These are phyloP conservation scores for Ophion obscuratus DNA, from an alignment of 2,888 invertebrate genomes.

Conservation along the genomic window DNA sequence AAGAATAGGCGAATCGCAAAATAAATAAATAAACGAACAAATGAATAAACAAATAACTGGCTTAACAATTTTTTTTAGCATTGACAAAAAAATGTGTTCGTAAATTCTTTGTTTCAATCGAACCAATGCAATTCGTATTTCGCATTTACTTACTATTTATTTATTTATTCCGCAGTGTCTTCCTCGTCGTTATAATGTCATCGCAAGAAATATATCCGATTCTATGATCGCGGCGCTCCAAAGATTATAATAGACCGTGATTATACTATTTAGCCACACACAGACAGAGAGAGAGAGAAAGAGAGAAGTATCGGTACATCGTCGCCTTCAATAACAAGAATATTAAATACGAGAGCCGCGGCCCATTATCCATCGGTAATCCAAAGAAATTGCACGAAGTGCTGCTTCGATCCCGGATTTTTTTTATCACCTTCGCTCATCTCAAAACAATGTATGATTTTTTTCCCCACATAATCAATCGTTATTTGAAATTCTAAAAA, in stretches of 20 bases:
- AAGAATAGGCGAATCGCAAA: too few species aligned
- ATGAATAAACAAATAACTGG: not conserved
- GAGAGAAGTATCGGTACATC: slow-evolving; percentile 23
- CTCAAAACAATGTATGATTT: not conserved
- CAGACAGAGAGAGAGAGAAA: not conserved
- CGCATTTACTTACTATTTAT: not conserved
- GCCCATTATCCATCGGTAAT: slow-evolving; percentile 47
- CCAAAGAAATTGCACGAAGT: slow-evolving; percentile 31
- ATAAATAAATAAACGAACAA: too few species aligned
- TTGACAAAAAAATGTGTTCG: too few species aligned
- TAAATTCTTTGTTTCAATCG: not conserved
- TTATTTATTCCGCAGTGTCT: not conserved
- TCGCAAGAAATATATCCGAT: slow-evolving; percentile 42
- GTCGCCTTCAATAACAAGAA: slow-evolving; percentile 59
- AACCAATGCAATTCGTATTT: not conserved
- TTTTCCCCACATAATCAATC: not conserved
- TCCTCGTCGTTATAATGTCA: slow-evolving; percentile 28
- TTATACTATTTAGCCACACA: slow-evolving; percentile 24
- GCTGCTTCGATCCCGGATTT: slow-evolving; percentile 42
- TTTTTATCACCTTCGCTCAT: not conserved
- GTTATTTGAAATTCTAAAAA: not conserved
- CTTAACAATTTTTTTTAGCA: too few species aligned
- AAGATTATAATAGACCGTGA: slow-evolving; percentile 54
- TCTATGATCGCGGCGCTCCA: slow-evolving; percentile 29
- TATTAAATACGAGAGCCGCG: slow-evolving; percentile 43